Percentiles rank a stretch among this genome's conserved stretches.
These are phyloP conservation scores for Hypanus sabinus DNA, from an alignment of 2,113 vertebrate genomes.

Conservation along the genomic window DNA sequence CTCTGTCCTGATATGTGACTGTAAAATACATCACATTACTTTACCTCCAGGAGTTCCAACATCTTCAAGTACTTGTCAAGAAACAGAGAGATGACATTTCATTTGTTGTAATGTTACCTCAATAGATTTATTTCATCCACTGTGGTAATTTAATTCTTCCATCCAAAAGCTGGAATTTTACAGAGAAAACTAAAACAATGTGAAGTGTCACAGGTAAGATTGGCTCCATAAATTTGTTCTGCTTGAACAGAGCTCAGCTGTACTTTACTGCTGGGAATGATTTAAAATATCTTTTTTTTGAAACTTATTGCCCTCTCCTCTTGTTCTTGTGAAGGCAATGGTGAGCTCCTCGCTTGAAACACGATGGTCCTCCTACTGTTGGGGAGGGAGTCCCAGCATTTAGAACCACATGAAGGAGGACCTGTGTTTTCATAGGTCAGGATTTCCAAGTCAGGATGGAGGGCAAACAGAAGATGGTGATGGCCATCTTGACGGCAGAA, in stretches of 20 bases:
- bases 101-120: neutral
- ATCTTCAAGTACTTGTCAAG: neutral
- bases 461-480: no score
- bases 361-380: no score
- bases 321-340: no score
- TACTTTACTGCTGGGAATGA: neutral
- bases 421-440: no score
- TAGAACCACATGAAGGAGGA: no score
- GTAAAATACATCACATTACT: slow-evolving; percentile 38
- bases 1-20: slow-evolving; percentile 31
- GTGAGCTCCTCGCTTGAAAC: no score
- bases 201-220: neutral
- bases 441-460: no score
- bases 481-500: no score
- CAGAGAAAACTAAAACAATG: neutral
- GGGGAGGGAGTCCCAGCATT: neutral
- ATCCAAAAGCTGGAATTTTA: neutral
- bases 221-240: neutral
- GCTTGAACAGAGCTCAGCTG: neutral
- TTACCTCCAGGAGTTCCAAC: neutral
- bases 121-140: neutral
- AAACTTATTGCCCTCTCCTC: no score
- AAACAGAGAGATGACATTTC: neutral
- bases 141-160: neutral
- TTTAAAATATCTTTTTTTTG: neutral